Conservation (phyloP, 2,113 vertebrate species). For the Origma solitaria region DNA sequence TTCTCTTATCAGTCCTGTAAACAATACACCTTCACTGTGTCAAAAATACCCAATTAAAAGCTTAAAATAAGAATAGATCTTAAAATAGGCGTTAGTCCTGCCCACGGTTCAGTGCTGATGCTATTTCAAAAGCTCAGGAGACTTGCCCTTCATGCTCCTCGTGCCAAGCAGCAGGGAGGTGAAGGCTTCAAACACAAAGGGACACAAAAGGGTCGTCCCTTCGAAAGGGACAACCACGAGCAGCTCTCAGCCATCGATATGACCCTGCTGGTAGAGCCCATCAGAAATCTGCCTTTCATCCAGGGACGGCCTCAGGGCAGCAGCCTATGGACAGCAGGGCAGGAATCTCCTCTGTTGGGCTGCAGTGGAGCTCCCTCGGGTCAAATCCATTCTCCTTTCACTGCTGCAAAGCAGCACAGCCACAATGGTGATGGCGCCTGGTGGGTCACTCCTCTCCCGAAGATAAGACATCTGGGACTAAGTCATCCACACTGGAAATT, state of each 20-base stretch:
- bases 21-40: background rate
- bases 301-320: background rate
- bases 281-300: background rate
- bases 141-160: background rate
- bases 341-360: background rate
- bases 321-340: background rate
- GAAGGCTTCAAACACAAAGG: background rate
- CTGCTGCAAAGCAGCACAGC: background rate
- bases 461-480: background rate
- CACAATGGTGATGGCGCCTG: accelerated
- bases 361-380: background rate
- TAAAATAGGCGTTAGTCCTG: background rate
- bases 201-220: too few relatives aligned
- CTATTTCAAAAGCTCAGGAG: background rate
- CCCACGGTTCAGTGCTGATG: background rate
- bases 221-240: background rate
- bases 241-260: accelerated
- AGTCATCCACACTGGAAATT: background rate
- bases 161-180: background rate
- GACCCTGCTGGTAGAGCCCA: background rate
- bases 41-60: constrained; percentile 44
- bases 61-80: constrained; percentile 24
- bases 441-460: background rate
- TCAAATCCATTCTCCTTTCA: background rate
- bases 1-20: constrained; percentile 9